Evolutionary conservation across 1,140 invertebrate species (phyloP), one percentile per base, ranked within the genome.

Genomic region (Sycophaga agraensis): DNA sequence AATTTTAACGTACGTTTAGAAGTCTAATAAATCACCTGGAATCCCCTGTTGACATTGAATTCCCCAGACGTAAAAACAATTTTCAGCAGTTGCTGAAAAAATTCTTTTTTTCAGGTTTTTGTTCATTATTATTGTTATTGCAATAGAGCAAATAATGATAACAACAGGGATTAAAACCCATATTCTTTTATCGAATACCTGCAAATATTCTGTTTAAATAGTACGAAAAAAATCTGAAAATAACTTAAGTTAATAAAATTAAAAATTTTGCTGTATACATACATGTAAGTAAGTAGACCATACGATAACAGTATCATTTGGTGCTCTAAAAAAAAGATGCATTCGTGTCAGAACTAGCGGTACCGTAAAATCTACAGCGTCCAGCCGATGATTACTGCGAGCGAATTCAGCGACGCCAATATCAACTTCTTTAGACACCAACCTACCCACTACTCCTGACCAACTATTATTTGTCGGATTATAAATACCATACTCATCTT

Each of bases 11-110:
- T 12, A 8, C 24, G n/a, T n/a, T n/a, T n/a, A n/a, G n/a, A n/a
- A n/a, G n/a, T n/a, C n/a, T n/a, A n/a, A n/a, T n/a, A n/a, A n/a
- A n/a, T 48, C 26, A 63, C 60, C 35, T 40, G 60, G 45, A 31
- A 63, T 37, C 12, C 51, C 43, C 24, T 62, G 60, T 16, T 62
- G 60, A 4, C 60, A 62, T 22, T 56, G 45, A 11, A 62, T 62
- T 16, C 60, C 60, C 60, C 60, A 62, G 14, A 62, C 34, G 37
- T 31, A 31, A 21, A 62, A 50, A 3, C 24, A 56, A 21, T 55
- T 62, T 17, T 62, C 60, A 4, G 14, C 26, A 24, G 22, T 19
- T 1, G 49, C 31, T 2, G 37, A 11, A 2, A 62, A 9, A 1
- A 48, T 14, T 34, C n/a, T 19, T 28, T 42, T 42, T 26, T 42